Base-by-base conservation (phyloP, 2,888 invertebrate species). In the Scaptomyza caliginosa region DNA sequence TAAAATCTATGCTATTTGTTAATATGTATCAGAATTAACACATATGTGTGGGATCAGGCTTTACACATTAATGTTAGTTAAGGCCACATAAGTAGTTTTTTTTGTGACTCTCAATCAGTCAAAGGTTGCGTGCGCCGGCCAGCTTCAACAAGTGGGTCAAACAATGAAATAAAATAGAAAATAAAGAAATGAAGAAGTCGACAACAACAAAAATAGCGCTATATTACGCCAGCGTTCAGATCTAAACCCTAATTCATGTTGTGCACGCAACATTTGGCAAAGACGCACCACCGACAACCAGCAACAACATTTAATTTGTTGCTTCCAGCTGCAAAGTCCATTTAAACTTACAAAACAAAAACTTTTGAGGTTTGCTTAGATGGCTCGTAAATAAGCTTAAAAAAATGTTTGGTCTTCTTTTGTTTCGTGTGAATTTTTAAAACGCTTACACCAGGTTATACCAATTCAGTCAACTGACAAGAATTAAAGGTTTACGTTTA, bases 191-290 rank as follows among this genome's bases (percentile, higher is more conserved):
- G 38, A 11, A 24, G 24, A n/a, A 17, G 34, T 16, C 16, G 32
- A 32, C 32, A 2, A 28, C 13, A 10, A 16, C 39, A n/a, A 32
- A 59, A 43, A 39, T 11, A 28, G 0, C 16, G 48, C 26, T 16
- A 28, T 39, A 63, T 40, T 38, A 65, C 50, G 21, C 40, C 55
- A 52, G 36, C 43, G 54, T 75, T 49, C 60, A 72, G 55, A 76
- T 62, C 62, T 67, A 21, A 17, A 23, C 43, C 17, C 51, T 86
- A 77, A 81, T 81, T 86, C 68, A 55, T 63, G 30, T 40, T 43
- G 24, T 52, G 58, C 80, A 86, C 87, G 87, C 87, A 81, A 81
- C 54, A 59, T 45, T 62, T 65, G 74, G 69, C 62, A 45, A 32
- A 26, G 11, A 59, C 7, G 38, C 11, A 52, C n/a, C n/a, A n/a